These are phyloP conservation scores for Spondyliosoma cantharus DNA, from an alignment of 2,797 vertebrate genomes.

Conservation along the genomic window DNA sequence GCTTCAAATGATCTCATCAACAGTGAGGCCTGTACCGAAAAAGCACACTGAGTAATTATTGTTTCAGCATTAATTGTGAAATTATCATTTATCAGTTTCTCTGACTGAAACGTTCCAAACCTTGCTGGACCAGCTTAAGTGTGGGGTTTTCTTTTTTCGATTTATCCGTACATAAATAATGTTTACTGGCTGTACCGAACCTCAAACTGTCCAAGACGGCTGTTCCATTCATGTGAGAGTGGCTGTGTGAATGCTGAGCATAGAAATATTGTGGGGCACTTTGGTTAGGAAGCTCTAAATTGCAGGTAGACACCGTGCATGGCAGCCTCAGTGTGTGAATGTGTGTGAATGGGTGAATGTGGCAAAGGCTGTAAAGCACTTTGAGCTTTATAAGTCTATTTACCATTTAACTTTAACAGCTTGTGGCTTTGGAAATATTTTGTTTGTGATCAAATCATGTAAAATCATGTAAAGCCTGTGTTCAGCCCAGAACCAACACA, in stretches of 20 bases:
- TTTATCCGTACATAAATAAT: constrained; percentile 34
- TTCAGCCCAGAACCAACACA: constrained; percentile 25
- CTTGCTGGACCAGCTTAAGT: constrained; percentile 8
- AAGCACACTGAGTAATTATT: constrained; percentile 31
- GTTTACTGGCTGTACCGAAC: constrained; percentile 10
- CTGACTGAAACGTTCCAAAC: constrained; percentile 26
- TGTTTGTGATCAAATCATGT: constrained; percentile 24
- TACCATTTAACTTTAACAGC: too few species aligned
- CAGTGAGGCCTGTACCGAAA: constrained; percentile 25
- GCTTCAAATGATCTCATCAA: constrained; percentile 47
- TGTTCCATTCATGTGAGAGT: too few species aligned
- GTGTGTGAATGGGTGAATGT: too few species aligned
- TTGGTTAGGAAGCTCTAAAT: too few species aligned
- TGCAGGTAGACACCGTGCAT: too few species aligned
- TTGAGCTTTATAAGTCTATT: too few species aligned
- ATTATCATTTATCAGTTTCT: background rate
- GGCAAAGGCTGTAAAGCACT: too few species aligned
- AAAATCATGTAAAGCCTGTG: constrained; percentile 23
- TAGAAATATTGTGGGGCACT: too few species aligned
- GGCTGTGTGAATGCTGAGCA: too few species aligned
- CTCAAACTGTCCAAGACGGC: constrained; percentile 10
- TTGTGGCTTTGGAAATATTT: constrained; percentile 12
- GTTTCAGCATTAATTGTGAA: constrained; percentile 23
- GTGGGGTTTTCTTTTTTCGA: constrained; percentile 24
- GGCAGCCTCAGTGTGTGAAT: too few species aligned